A percentile compares a stretch with the other conserved stretches of the same genome.
Conservation (phyloP, 2,797 vertebrate species). For the Anas flavirostris region DNA sequence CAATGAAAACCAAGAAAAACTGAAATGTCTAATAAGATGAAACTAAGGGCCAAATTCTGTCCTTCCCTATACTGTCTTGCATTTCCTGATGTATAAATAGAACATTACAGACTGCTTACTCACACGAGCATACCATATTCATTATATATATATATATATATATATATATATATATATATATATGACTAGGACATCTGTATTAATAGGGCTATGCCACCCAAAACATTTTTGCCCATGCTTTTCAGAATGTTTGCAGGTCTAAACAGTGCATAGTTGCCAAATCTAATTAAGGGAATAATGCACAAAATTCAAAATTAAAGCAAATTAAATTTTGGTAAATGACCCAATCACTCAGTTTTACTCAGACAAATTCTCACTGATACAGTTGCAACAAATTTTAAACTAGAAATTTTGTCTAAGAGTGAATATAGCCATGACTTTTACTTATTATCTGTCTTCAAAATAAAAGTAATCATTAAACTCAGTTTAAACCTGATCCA, state of each 20-base stretch:
- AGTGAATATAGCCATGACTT: background rate
- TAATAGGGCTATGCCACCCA: background rate
- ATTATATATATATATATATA: background rate
- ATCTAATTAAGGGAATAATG: background rate
- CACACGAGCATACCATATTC: background rate
- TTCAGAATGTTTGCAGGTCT: background rate
- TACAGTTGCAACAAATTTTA: background rate
- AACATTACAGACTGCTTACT: background rate
- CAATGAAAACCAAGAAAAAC: conserved; percentile 8
- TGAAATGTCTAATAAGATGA: background rate
- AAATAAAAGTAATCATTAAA: background rate
- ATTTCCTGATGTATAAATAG: background rate
- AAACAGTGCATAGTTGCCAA: background rate
- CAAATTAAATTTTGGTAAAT: background rate
- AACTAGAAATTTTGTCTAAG: background rate
- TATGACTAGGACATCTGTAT: background rate
- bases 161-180: background rate
- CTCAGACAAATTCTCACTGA: background rate
- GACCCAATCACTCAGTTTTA: background rate
- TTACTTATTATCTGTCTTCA: background rate
- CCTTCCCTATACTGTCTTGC: background rate
- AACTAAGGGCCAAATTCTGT: background rate
- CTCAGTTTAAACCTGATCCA: background rate
- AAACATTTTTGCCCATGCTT: background rate
- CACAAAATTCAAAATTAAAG: background rate